phyloP scores from a whole-genome alignment of 53 echinoderm and acorn worm species.

The Holothuria leucospilota region DNA sequence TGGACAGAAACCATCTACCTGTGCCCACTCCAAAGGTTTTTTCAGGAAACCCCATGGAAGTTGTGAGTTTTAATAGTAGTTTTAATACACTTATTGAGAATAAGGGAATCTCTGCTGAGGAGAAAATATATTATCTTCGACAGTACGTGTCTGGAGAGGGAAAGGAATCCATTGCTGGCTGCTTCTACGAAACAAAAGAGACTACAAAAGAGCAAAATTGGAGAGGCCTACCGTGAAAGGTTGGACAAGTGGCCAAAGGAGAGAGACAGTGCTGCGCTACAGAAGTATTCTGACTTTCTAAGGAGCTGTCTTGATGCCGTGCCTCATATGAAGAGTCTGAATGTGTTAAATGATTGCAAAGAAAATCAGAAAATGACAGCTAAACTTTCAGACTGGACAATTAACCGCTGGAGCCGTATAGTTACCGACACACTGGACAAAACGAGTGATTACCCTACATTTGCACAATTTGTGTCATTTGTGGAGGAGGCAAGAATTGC shows the following conservation, averaged over 20 bases:
- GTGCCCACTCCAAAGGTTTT: too few species aligned
- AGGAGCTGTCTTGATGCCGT: conserved; percentile 52
- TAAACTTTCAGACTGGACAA: conserved; percentile 64
- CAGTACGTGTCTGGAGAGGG: too few species aligned
- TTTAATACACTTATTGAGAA: conserved; percentile 49
- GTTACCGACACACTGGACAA: conserved; percentile 50
- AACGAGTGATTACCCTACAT: not conserved
- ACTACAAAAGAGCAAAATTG: conserved; percentile 49
- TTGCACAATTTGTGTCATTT: conserved; percentile 48
- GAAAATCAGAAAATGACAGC: conserved; percentile 59
- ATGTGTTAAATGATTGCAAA: conserved; percentile 67
- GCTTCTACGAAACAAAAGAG: conserved; percentile 52
- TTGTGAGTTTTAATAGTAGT: conserved; percentile 48
- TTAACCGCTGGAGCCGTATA: conserved; percentile 52
- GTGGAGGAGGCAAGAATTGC: not conserved
- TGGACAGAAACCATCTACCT: too few species aligned
- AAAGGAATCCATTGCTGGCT: conserved; percentile 48
- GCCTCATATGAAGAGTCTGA: conserved; percentile 55
- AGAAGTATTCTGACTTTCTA: conserved; percentile 65
- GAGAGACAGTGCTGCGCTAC: conserved; percentile 51
- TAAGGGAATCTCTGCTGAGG: too few species aligned
- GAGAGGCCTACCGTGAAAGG: conserved; percentile 52
- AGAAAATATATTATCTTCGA: too few species aligned
- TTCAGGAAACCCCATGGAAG: too few species aligned
- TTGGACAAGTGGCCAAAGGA: conserved; percentile 57